Conservation (phyloP, 2,888 invertebrate genomes). For the Thyatira batis region DNA sequence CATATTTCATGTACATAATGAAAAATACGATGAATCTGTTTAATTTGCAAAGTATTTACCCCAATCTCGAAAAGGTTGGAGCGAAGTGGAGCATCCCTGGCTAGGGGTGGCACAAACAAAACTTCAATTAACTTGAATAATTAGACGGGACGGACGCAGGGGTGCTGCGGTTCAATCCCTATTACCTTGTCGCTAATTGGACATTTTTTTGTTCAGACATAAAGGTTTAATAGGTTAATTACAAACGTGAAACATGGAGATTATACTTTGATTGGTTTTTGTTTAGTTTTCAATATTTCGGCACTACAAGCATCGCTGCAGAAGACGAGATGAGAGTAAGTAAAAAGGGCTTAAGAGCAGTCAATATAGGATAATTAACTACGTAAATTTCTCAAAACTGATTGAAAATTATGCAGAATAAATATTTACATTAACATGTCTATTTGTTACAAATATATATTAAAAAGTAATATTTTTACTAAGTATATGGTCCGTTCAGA, state of each 20-base stretch:
- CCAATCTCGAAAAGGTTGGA: conserved; percentile 8
- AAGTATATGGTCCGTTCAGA: too few relatives aligned
- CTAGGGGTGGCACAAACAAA: conserved; percentile 26
- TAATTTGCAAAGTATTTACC: conserved; percentile 6
- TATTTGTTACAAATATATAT: too few relatives aligned
- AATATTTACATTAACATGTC: too few relatives aligned
- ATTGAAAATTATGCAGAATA: too few relatives aligned
- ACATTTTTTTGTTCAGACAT: conserved; percentile 13
- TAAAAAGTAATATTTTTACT: too few relatives aligned
- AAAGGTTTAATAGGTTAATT: conserved; percentile 8
- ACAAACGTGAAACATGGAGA: neutral
- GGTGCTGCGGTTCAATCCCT: conserved; percentile 28
- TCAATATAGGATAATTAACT: too few relatives aligned
- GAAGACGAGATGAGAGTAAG: too few relatives aligned
- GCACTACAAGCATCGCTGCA: too few relatives aligned
- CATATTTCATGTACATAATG: neutral
- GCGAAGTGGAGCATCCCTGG: conserved; percentile 18
- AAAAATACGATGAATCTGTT: neutral
- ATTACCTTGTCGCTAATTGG: conserved; percentile 27
- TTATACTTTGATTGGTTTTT: too few relatives aligned
- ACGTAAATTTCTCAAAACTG: too few relatives aligned
- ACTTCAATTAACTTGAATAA: conserved; percentile 58
- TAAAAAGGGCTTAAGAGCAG: too few relatives aligned
- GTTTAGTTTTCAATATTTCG: neutral
- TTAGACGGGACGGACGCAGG: conserved; percentile 30